A percentile compares a stretch with the other conserved stretches of the same genome.
Evolutionary conservation across 2,888 invertebrate genomes (phyloP).

Genomic region (Cyclophora punctaria): DNA sequence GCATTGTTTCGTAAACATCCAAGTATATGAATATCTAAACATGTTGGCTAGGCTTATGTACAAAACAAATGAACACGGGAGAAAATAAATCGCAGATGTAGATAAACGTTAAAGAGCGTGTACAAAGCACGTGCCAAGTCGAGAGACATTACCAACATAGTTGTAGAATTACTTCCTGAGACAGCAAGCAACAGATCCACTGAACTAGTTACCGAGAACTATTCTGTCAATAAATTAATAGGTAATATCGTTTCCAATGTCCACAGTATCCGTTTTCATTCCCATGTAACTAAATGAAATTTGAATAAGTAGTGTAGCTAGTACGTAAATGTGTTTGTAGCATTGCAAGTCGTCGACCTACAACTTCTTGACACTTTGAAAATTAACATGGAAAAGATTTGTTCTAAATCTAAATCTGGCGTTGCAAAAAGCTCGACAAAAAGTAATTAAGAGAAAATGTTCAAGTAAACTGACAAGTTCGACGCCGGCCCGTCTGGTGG

Average conservation of each 20-base stretch:
- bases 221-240: neutral
- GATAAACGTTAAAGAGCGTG: slow-evolving; percentile 27
- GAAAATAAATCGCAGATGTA: slow-evolving; percentile 33
- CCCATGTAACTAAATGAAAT: neutral
- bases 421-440: slow-evolving; percentile 10
- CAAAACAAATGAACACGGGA: slow-evolving; percentile 33
- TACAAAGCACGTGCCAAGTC: slow-evolving; percentile 20
- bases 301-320: no score
- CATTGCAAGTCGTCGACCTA: no score
- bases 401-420: neutral
- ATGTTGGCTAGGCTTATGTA: slow-evolving; percentile 7
- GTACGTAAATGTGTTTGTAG: no score
- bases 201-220: slow-evolving; percentile 11
- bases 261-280: neutral
- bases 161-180: slow-evolving; percentile 15
- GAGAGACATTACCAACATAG: slow-evolving; percentile 13
- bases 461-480: slow-evolving; percentile 23
- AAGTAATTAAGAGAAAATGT: slow-evolving; percentile 17
- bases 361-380: no score
- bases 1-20: slow-evolving; percentile 6
- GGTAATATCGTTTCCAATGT: no score
- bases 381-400: no score
- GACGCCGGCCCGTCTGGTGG: slow-evolving; percentile 31
- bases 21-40: slow-evolving; percentile 8
- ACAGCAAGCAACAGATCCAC: slow-evolving; percentile 13